phyloP scores from a whole-genome alignment of 2,113 vertebrate genomes.

The Hippocampus abdominalis region DNA sequence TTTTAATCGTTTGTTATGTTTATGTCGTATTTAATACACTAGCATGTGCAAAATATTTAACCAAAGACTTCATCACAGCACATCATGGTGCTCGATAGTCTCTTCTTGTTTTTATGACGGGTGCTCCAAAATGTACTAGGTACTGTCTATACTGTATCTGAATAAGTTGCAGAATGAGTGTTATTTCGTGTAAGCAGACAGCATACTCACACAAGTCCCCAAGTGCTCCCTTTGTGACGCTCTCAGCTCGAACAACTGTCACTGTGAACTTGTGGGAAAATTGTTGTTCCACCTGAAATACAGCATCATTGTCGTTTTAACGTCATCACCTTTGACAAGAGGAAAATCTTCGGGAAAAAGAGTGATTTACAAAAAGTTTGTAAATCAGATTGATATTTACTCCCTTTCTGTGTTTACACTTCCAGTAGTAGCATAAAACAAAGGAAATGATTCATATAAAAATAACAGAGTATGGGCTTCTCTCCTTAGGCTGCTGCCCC shows the following conservation, averaged over 20 bases:
- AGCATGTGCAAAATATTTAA: too few relatives aligned
- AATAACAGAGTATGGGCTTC: background rate
- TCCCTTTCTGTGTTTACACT: background rate
- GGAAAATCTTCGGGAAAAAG: background rate
- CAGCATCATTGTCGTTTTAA: constrained; percentile 4
- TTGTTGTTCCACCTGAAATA: constrained; percentile 89
- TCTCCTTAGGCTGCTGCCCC: too few relatives aligned
- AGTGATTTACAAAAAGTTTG: background rate
- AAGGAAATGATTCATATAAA: background rate
- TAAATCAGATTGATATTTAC: background rate
- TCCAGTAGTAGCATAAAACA: background rate
- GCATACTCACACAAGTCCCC: constrained; percentile 92
- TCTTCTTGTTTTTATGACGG: background rate
- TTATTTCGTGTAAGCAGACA: background rate
- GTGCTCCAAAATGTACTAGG: background rate
- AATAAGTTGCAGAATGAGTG: background rate
- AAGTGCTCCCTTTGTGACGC: constrained; percentile 91
- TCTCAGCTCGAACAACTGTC: constrained; percentile 82
- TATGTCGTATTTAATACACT: too few relatives aligned
- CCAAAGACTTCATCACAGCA: too few relatives aligned
- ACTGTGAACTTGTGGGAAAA: constrained; percentile 89
- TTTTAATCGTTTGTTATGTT: too few relatives aligned
- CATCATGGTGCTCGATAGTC: background rate
- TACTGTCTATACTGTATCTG: background rate
- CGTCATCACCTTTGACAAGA: background rate